phyloP scores from a whole-genome alignment of 1,140 invertebrate genomes.

The Parapsyche elsis region DNA sequence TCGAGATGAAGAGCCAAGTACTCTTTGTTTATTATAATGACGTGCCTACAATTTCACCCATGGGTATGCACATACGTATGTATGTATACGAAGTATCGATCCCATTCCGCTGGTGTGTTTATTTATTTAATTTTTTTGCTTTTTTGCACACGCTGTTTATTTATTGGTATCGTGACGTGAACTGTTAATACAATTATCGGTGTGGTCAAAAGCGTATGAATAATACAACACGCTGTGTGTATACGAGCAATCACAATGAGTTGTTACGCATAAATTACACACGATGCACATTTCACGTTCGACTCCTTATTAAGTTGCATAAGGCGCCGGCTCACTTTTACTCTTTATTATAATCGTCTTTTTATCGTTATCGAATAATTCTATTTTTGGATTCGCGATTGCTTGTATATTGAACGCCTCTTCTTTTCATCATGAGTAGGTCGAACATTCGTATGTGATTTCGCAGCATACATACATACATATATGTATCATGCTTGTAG shows the following conservation, averaged over 20 bases:
- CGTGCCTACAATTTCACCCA: no score
- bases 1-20: no score
- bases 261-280: constrained; percentile 16
- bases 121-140: neutral
- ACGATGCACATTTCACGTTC: neutral
- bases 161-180: constrained; percentile 6
- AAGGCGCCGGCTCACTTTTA: neutral
- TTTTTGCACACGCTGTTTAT: neutral
- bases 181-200: constrained; percentile 23
- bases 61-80: no score
- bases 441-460: no score
- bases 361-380: neutral
- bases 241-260: constrained; percentile 10
- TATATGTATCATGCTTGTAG: no score
- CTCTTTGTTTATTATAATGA: no score
- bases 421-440: no score
- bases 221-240: constrained; percentile 1
- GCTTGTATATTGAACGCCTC: no score
- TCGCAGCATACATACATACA: no score
- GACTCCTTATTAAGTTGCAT: neutral
- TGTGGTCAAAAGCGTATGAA: constrained; percentile 11
- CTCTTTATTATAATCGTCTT: neutral
- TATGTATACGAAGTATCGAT: no score
- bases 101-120: no score
- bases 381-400: no score